These are phyloP conservation scores for Bombus consobrinus DNA, from an alignment of 1,140 invertebrate genomes.

Conservation along the genomic window DNA sequence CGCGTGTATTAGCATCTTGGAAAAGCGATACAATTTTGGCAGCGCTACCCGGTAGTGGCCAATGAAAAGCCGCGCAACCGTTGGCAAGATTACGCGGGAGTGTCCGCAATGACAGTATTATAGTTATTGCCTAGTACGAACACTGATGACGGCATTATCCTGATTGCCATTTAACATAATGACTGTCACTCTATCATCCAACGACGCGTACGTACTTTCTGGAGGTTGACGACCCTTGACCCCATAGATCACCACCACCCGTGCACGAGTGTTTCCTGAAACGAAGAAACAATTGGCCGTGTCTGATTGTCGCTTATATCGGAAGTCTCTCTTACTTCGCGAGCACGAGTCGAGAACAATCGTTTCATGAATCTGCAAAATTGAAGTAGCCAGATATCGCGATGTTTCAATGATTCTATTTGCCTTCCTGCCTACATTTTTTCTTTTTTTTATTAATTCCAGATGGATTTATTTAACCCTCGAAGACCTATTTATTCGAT, in stretches of 20 bases:
- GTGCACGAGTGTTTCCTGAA: slow-evolving; percentile 63
- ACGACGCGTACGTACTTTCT: slow-evolving; percentile 60
- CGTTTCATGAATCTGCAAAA: not conserved
- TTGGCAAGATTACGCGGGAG: slow-evolving; percentile 71
- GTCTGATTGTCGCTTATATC: slow-evolving; percentile 54
- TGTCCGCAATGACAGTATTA: slow-evolving; percentile 75
- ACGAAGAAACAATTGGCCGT: slow-evolving; percentile 64
- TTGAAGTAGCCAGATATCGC: not conserved
- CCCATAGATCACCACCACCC: slow-evolving; percentile 39
- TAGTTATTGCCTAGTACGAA: slow-evolving; percentile 72
- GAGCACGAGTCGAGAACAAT: not conserved
- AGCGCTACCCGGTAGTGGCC: slow-evolving; percentile 64
- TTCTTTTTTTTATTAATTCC: not conserved
- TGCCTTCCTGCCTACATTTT: not conserved
- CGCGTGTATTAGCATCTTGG: too few relatives aligned
- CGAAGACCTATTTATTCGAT: too few relatives aligned
- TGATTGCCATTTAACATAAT: slow-evolving; percentile 81
- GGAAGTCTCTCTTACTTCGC: slow-evolving; percentile 5
- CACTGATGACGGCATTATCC: slow-evolving; percentile 78
- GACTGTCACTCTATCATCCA: slow-evolving; percentile 73
- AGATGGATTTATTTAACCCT: too few relatives aligned
- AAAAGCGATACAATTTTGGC: not conserved
- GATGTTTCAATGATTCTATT: not conserved
- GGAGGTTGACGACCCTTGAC: slow-evolving; percentile 70
- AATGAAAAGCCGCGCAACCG: slow-evolving; percentile 70